These are phyloP conservation scores for Mesorhabditis spiculigera DNA, from an alignment of 2,888 invertebrate species.

Conservation along the genomic window DNA sequence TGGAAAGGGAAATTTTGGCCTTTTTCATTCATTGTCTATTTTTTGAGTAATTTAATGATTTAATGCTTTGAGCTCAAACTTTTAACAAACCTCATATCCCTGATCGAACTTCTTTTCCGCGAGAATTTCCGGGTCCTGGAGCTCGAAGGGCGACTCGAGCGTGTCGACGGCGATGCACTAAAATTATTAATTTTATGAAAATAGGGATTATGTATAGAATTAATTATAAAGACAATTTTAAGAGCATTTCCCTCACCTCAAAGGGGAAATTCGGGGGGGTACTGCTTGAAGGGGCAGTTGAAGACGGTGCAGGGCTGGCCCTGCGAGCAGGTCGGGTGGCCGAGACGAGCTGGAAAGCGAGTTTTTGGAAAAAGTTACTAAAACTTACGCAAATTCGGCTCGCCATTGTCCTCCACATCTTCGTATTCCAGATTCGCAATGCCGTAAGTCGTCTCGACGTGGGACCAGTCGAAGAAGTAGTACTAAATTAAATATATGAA, in stretches of 20 bases:
- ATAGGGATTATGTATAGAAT: too few relatives aligned
- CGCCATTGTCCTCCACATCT: constrained; percentile 1
- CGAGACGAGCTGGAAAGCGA: too few relatives aligned
- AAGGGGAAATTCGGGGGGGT: constrained; percentile 38
- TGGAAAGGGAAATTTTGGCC: constrained; percentile 21
- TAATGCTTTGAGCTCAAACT: too few relatives aligned
- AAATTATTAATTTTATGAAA: constrained; percentile 17
- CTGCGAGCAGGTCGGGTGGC: constrained; percentile 33
- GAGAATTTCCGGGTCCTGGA: constrained; percentile 17
- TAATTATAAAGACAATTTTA: too few relatives aligned
- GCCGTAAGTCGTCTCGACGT: constrained; percentile 35
- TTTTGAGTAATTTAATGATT: too few relatives aligned
- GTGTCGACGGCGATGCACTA: constrained; percentile 5
- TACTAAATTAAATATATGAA: too few relatives aligned
- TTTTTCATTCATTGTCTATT: too few relatives aligned
- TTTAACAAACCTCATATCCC: background rate
- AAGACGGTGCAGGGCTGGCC: constrained; percentile 31
- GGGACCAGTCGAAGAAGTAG: constrained; percentile 37
- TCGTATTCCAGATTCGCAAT: constrained; percentile 48
- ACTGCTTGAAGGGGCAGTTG: constrained; percentile 46
- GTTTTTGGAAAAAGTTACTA: too few relatives aligned
- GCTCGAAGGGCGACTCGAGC: background rate
- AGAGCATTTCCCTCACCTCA: constrained; percentile 11
- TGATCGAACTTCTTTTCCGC: constrained; percentile 16
- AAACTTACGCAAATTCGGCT: too few relatives aligned